Percentiles rank a stretch among this genome's conserved stretches.
Conservation (phyloP, 1,140 invertebrate species). For the Drusus annulatus region DNA sequence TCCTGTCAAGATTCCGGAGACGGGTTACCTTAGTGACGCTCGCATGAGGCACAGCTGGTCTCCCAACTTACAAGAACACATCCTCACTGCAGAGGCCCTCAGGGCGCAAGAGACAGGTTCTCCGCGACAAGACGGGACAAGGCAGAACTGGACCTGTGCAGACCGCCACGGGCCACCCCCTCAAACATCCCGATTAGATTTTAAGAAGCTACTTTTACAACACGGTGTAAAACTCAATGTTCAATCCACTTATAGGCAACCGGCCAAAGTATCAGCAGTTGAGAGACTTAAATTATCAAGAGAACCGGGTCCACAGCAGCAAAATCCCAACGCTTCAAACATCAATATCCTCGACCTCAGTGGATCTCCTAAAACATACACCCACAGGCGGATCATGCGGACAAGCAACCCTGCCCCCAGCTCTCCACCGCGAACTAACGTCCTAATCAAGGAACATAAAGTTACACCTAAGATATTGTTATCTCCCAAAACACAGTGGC, state of each 20-base stretch:
- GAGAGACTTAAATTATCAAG: conserved; percentile 85
- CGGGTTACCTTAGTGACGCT: conserved; percentile 72
- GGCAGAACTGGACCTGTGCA: conserved; percentile 71
- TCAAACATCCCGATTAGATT: conserved; percentile 83
- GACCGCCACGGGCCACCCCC: conserved; percentile 74
- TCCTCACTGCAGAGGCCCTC: conserved; percentile 62
- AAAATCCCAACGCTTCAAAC: conserved; percentile 64
- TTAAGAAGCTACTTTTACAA: conserved; percentile 85
- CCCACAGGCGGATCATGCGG: conserved; percentile 73
- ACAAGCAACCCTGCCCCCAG: conserved; percentile 68
- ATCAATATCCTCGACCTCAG: conserved; percentile 77
- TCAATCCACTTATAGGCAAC: conserved; percentile 72
- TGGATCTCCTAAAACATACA: conserved; percentile 77
- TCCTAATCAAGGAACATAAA: conserved; percentile 71
- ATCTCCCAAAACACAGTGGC: conserved; percentile 80
- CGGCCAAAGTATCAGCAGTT: conserved; percentile 82
- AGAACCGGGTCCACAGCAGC: conserved; percentile 66
- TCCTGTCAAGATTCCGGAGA: conserved; percentile 70
- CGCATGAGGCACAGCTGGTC: conserved; percentile 72
- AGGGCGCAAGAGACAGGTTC: conserved; percentile 60
- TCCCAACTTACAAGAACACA: conserved; percentile 67
- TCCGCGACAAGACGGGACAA: conserved; percentile 64
- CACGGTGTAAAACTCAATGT: conserved; percentile 74
- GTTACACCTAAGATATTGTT: conserved; percentile 77
- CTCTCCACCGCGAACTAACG: conserved; percentile 68